Conservation (phyloP, 2,888 invertebrate species). For the Chymomyza amoena region DNA sequence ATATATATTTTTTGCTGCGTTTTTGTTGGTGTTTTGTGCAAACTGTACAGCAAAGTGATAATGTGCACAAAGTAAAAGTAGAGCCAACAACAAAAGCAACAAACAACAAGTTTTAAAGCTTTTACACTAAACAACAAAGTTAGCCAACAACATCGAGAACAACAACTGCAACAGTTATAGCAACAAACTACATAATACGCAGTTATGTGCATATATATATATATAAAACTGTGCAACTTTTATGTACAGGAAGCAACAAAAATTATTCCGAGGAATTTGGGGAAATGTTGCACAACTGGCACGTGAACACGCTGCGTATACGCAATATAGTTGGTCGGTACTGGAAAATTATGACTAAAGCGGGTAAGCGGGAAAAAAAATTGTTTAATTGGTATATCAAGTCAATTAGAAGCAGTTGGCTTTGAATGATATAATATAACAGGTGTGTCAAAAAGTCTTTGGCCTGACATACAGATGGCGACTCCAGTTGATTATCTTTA, state of each 20-base stretch:
- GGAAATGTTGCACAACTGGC: conserved; percentile 52
- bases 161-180: neutral
- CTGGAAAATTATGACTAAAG: neutral
- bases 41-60: conserved; percentile 53
- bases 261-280: conserved; percentile 21
- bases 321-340: conserved; percentile 32
- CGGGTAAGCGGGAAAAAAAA: neutral
- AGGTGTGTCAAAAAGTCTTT: too few relatives aligned
- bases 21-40: neutral
- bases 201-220: neutral
- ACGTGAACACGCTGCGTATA: conserved; percentile 57
- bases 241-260: neutral
- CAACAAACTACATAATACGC: neutral
- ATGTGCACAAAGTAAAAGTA: conserved; percentile 65
- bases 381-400: neutral
- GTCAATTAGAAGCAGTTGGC: neutral
- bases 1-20: conserved; percentile 6
- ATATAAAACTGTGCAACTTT: neutral
- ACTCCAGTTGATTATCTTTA: too few relatives aligned
- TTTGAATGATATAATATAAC: neutral
- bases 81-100: conserved; percentile 21
- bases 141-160: conserved; percentile 41
- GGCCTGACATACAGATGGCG: too few relatives aligned
- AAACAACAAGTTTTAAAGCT: conserved; percentile 43
- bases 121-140: conserved; percentile 69